Evolutionary conservation across 2,888 invertebrate species (phyloP).

Genomic region (Caenorhabditis sp.): DNA sequence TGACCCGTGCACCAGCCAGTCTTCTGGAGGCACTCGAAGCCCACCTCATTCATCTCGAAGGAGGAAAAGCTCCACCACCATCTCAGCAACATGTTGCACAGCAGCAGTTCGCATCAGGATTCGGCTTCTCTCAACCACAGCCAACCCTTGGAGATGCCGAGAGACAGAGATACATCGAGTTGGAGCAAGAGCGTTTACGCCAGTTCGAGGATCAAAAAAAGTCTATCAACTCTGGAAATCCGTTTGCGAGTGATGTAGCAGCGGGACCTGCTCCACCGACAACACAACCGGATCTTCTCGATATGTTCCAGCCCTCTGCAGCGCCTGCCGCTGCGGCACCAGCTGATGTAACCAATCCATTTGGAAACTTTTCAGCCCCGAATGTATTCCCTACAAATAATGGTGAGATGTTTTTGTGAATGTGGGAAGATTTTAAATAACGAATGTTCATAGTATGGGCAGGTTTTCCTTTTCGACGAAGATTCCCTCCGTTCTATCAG

Average conservation of each 20-base stretch:
- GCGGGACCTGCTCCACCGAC: slow-evolving; percentile 22
- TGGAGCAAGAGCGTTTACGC: slow-evolving; percentile 94
- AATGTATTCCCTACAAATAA: slow-evolving; percentile 28
- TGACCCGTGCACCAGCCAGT: slow-evolving; percentile 98
- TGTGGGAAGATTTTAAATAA: too few relatives aligned
- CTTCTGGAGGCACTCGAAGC: slow-evolving; percentile 96
- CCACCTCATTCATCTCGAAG: slow-evolving; percentile 94
- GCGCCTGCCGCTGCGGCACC: slow-evolving; percentile 33
- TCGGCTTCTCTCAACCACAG: slow-evolving; percentile 46
- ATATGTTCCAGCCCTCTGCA: slow-evolving; percentile 57
- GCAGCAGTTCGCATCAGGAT: slow-evolving; percentile 50
- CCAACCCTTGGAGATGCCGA: slow-evolving; percentile 85
- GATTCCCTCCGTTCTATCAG: background rate
- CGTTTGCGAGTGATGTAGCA: slow-evolving; percentile 74
- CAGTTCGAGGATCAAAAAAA: slow-evolving; percentile 80
- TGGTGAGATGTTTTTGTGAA: slow-evolving; percentile 15
- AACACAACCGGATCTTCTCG: slow-evolving; percentile 57
- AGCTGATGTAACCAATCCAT: slow-evolving; percentile 74
- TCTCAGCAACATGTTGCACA: slow-evolving; percentile 62
- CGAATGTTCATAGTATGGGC: too few relatives aligned
- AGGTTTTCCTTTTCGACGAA: too few relatives aligned
- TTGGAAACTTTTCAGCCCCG: slow-evolving; percentile 56
- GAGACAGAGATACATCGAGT: slow-evolving; percentile 89
- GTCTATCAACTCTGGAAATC: slow-evolving; percentile 56
- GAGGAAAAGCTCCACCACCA: slow-evolving; percentile 84